Base-by-base conservation (phyloP, 2,113 vertebrate genomes). In the Plecturocebus donacophilus region DNA sequence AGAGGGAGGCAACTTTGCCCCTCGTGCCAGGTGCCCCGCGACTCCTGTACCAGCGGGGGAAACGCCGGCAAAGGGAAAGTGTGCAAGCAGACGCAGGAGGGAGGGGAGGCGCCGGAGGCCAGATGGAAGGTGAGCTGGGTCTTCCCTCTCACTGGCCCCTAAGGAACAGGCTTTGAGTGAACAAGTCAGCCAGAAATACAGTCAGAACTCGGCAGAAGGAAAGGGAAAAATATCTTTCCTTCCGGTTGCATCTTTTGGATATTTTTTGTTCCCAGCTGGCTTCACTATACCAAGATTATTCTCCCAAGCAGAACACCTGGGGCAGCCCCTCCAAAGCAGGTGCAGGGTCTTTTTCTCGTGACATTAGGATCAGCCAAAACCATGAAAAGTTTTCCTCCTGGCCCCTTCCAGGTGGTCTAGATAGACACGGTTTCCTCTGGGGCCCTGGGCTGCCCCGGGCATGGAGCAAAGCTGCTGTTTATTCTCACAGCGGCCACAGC, bases 221-320 rank as follows among this genome's bases (percentile, higher is more conserved):
- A 73, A 4, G 14, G 23, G 76, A 25, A 54, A 21, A 71, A 45
- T 21, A 8, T 25, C 68, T 38, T 56, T 14, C 27, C 75, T 49
- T 75, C 47, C 25, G 56, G 58, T 38, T 75, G 38, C 17, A 40
- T n/a, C 47, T 30, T 76, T 76, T 47, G 40, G 23, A 56, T 27
- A 12, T 61, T 91, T 96, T 81, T 87, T 58, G 58, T 87, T 83
- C 58, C 82, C 52, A n/a, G 32, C 90, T 12, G 23, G 35, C 58
- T 84, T 95, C 12, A 16, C 13, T 35, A 90, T 82, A 52, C 30
- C 47, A 70, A 9, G 49, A 5, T 87, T 49, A 13, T 35, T 56
- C 42, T 70, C 45, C 77, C 61, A 70, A 91, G 87, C 19, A 64
- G 25, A 73, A 54, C 52, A 25, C 71, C 38, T 38, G n/a, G 64